Base-by-base conservation (phyloP, 2,888 invertebrate species). In the Miltochrista miniata region DNA sequence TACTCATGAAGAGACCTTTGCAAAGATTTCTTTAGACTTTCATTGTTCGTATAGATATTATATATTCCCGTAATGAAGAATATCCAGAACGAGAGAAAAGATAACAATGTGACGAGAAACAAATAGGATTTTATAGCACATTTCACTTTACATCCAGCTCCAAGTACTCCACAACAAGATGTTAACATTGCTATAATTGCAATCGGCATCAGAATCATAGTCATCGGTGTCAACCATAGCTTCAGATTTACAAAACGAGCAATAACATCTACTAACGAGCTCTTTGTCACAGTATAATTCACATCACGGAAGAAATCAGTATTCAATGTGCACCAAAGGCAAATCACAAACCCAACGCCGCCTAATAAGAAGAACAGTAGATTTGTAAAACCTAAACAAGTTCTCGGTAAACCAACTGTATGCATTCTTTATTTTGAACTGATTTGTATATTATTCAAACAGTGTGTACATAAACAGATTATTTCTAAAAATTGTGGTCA, bases 361-460 rank as follows among this genome's bases (percentile, higher is more conserved):
- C 87, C 82, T 0, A 81, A 35, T 11, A 85, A 47, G 46, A 89
- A 85, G 61, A 84, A 85, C 5, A 85, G 41, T 13, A 88, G 65
- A 48, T 90, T 91, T 15, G 85, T 86, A 59, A 85, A 88, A 1
- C 90, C 86, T 11, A 91, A 72, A 64, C 90, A 90, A 36, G 90
- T 87, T 9, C 90, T 77, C 4, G 90, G 90, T 34, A 89, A 70
- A 5, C 81, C 77, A 14, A 83, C 59, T 45, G 90, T 76, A 43
- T 89, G 89, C 90, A 91, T 90, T 75, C 64, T 74, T 51, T 11
- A 2, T 35, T 9, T 43, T 24, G 1, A 35, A 9, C 9, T 4
- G 31, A 1, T 42, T 2, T 46, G 37, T 45, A 18, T 15, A 30
- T 10, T 34, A 36, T 50, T 40, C 11, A 37, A 45, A 48, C 42